A percentile compares a stretch with the other conserved stretches of the same genome.
Evolutionary conservation across 2,888 invertebrate species (phyloP).

Genomic region (Dynastes maya): DNA sequence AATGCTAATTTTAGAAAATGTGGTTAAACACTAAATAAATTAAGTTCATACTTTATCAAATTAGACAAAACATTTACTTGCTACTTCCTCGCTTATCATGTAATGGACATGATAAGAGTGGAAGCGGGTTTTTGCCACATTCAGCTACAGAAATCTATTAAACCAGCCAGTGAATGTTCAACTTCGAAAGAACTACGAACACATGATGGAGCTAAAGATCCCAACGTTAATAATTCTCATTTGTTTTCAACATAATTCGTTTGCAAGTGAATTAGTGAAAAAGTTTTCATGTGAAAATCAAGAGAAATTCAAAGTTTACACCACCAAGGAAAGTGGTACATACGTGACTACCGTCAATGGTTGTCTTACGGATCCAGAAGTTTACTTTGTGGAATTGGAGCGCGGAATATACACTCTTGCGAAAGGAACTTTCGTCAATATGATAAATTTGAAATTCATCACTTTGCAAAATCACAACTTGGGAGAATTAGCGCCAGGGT

Average conservation of each 20-base stretch:
- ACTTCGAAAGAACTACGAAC: not conserved
- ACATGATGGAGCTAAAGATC: not conserved
- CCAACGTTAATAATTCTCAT: not conserved
- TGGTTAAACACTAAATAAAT: too few relatives aligned
- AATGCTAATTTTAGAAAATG: too few relatives aligned
- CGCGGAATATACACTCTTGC: not conserved
- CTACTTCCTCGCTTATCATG: too few relatives aligned
- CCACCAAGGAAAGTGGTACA: not conserved
- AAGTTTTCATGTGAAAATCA: not conserved
- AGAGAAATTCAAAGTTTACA: conserved; percentile 6
- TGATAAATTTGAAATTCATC: conserved; percentile 14
- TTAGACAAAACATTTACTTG: too few relatives aligned
- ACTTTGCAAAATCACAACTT: not conserved
- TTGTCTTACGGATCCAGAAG: conserved; percentile 1
- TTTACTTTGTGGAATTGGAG: not conserved
- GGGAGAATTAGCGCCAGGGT: not conserved
- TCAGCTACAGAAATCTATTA: too few relatives aligned
- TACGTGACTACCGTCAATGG: not conserved
- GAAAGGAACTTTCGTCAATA: conserved; percentile 6
- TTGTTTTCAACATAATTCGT: not conserved
- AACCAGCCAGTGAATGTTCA: not conserved
- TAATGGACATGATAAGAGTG: too few relatives aligned
- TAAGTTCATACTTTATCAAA: too few relatives aligned
- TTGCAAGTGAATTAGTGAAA: not conserved
- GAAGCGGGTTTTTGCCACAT: too few relatives aligned